A percentile compares a stretch with the other conserved stretches of the same genome.
Evolutionary conservation across 2,888 invertebrate genomes (phyloP).

Genomic region (Meliscaeva auricollis): DNA sequence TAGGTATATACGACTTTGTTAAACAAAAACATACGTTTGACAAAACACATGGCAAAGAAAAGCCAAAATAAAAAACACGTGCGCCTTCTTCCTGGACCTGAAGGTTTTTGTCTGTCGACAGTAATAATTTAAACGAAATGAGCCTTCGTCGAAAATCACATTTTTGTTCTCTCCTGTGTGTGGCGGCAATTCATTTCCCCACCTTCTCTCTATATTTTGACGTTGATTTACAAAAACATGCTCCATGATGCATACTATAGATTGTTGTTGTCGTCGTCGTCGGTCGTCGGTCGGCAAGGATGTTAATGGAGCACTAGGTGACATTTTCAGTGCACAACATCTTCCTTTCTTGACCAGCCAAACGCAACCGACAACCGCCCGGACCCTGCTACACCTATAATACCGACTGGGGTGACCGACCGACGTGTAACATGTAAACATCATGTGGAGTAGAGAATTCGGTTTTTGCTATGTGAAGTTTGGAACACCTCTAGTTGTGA

Average conservation of each 20-base stretch:
- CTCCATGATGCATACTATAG: conserved; percentile 62
- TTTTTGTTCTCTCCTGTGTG: conserved; percentile 34
- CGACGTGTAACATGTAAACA: conserved; percentile 31
- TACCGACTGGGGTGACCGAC: not conserved
- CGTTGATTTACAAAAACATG: conserved; percentile 72
- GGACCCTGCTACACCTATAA: not conserved
- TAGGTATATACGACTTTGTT: not conserved
- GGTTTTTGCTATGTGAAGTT: conserved; percentile 22
- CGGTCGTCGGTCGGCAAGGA: conserved; percentile 54
- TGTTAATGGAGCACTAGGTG: conserved; percentile 74
- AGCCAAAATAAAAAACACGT: conserved; percentile 72
- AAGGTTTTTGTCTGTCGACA: conserved; percentile 73
- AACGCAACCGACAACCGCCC: not conserved
- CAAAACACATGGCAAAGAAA: conserved; percentile 40
- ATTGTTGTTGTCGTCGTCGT: conserved; percentile 56
- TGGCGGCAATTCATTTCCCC: conserved; percentile 26
- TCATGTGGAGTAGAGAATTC: conserved; percentile 18
- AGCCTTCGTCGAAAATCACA: conserved; percentile 53
- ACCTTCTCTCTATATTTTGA: conserved; percentile 47
- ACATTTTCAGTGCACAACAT: conserved; percentile 69
- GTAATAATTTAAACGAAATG: conserved; percentile 74
- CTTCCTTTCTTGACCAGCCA: conserved; percentile 47
- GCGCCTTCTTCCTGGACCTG: conserved; percentile 53
- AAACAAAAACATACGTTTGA: conserved; percentile 13
- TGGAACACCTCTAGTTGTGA: conserved; percentile 7